These are phyloP conservation scores for Heliconius hewitsoni DNA, from an alignment of 1,140 invertebrate species.

Conservation along the genomic window DNA sequence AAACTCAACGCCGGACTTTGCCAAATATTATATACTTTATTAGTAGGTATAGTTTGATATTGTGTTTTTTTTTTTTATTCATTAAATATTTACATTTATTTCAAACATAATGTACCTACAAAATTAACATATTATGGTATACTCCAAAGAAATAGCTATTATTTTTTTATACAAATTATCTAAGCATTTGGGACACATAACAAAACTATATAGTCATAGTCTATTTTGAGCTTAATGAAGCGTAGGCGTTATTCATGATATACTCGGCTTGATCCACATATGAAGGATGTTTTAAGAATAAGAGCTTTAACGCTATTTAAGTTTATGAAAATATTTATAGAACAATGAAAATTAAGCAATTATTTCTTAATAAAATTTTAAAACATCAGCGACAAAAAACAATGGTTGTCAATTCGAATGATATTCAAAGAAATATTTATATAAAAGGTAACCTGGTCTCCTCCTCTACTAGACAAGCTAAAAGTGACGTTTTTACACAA, in stretches of 20 bases:
- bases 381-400: background rate
- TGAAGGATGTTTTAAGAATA: background rate
- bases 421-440: background rate
- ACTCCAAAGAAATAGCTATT: background rate
- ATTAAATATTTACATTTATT: too few species aligned
- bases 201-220: constrained; percentile 7
- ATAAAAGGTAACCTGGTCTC: too few species aligned
- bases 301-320: background rate
- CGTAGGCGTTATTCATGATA: constrained; percentile 2
- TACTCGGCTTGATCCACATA: background rate
- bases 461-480: too few species aligned
- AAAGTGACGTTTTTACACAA: too few species aligned
- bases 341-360: background rate
- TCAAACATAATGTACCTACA: too few species aligned
- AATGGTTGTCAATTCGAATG: background rate
- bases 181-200: background rate
- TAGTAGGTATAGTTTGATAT: too few species aligned
- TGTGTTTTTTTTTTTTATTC: too few species aligned
- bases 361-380: too few species aligned
- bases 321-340: background rate
- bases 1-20: too few species aligned
- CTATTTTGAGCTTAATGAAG: constrained; percentile 7
- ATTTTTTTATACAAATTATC: constrained; percentile 6
- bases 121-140: background rate
- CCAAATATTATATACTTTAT: too few species aligned